A percentile compares a stretch with the other conserved stretches of the same genome.
Evolutionary conservation across 2,113 vertebrate genomes (phyloP).

Genomic region (Lipophrys pholis): DNA sequence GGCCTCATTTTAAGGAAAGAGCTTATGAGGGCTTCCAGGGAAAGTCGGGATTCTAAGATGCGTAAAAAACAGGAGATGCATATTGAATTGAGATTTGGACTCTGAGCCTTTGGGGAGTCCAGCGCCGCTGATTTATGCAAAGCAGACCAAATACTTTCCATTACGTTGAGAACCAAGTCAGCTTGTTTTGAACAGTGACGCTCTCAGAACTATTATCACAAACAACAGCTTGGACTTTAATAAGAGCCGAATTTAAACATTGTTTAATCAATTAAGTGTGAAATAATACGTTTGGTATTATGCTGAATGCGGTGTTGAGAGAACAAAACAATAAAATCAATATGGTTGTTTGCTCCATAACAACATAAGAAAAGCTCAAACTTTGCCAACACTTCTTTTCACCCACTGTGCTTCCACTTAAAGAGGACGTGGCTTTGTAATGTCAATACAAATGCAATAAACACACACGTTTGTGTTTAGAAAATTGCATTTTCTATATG

Average conservation of each 20-base stretch:
- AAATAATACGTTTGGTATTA: background rate
- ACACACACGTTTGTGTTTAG: background rate
- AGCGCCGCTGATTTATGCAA: conserved; percentile 15
- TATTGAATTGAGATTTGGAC: conserved; percentile 42
- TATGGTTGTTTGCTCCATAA: background rate
- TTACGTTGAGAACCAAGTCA: conserved; percentile 20
- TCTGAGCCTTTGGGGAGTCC: conserved; percentile 39
- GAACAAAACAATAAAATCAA: background rate
- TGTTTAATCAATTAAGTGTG: background rate
- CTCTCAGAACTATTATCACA: conserved; percentile 2
- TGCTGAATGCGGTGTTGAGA: no score
- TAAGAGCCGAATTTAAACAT: conserved; percentile 10
- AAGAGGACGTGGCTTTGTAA: background rate
- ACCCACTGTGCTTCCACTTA: conserved; percentile 16
- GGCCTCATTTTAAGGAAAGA: conserved; percentile 23
- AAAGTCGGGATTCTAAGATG: conserved; percentile 19
- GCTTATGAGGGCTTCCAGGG: conserved; percentile 31
- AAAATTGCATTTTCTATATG: background rate
- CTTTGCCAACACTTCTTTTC: background rate
- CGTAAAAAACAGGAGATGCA: conserved; percentile 1
- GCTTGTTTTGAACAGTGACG: background rate
- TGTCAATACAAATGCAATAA: background rate
- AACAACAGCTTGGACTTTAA: conserved; percentile 31
- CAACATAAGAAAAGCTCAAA: no score
- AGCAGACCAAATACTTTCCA: conserved; percentile 16